Evolutionary conservation across 2,113 vertebrate genomes (phyloP), one percentile per base, ranked within the genome.

Genomic region (Glaucidium brasilianum): DNA sequence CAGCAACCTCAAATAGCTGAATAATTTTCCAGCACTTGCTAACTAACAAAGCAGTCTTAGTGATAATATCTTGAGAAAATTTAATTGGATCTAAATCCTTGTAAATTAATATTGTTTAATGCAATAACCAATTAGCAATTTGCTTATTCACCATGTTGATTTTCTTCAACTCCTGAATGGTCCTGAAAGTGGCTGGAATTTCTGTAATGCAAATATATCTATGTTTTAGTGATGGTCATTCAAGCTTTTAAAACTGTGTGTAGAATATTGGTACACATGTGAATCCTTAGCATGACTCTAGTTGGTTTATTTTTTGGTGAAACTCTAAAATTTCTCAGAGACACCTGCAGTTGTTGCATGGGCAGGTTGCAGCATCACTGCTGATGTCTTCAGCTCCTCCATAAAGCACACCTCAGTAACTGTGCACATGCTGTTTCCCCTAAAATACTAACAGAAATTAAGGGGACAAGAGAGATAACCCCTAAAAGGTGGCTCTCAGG

Each of bases 51-150:
- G 88, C 53, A 26, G 43, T 55, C 88, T 82, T 91, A 97, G 79
- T 81, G 88, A 94, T 96, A 95, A 4, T 92, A 96, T 96, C 91
- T 96, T 81, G 72, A 88, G 52, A 83, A 96, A 95, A 97, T 91
- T 79, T 96, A 97, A 98, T 96, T 98, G 53, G 53, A 80, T 92
- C 96, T 94, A 98, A 97, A 82, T 59, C 63, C 47, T 92, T 94
- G 91, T 96, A 96, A 98, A 96, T 97, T 95, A 94, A 88, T 97
- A 96, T 81, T 92, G 62, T 97, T 76, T 72, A 78, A 81, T 94
- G 56, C 75, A 88, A 59, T 77, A 78, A 63, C 62, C 77, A 88
- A 53, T 95, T 97, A 96, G 63, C 86, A 85, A 94, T 96, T 95
- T 93, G 58, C 27, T 15, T 94, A 83, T 95, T 94, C 53, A 66